Evolutionary conservation across 2,113 vertebrate genomes (phyloP), one percentile per base, ranked within the genome.

Genomic region (Thymallus thymallus): DNA sequence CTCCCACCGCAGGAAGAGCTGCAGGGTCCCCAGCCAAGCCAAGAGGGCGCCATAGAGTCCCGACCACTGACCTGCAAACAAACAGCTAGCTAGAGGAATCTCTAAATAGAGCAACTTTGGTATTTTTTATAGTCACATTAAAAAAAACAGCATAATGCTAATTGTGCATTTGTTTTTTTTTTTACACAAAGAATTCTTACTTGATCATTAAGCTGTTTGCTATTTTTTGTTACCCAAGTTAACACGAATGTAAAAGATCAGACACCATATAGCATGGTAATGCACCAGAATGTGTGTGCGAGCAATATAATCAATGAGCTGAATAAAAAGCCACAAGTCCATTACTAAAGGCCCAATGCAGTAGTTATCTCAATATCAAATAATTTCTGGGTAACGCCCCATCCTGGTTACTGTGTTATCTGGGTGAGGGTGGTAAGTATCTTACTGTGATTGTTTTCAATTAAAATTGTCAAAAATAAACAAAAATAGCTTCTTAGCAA

Each of bases 11-110:
- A 48, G 24, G 3, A 72, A 45, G 46, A 51, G 20, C 23, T 70
- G 22, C 45, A 46, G 13, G 45, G 48, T 68, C 20, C 55, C 60
- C 0, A 68, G 13, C 12, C 63, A 12, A 65, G 69, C 30, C 71
- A 62, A 56, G 75, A 66, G 76, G 24, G 35, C 13, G 7, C 30
- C 68, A 18, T 76, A 68, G 67, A 76, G 24, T 6, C 22, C 30
- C 14, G 30, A 22, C 23, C 20, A 48, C 0, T 22, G 24, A 41
- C 1, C 71, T 32, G 22, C 14, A 26, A 3, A 22, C 48, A 16
- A 14, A 51, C 4, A 18, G 56, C 56, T 51, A 60, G 18, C n/a
- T 22, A 60, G 6, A 60, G 56, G n/a, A 16, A 1, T 22, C 23
- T 60, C 20, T 20, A 7, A 60, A 60, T 22, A 60, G 13, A 51